Base-by-base conservation (phyloP, 2,888 invertebrate species). In the Yponomeuta malinellus region DNA sequence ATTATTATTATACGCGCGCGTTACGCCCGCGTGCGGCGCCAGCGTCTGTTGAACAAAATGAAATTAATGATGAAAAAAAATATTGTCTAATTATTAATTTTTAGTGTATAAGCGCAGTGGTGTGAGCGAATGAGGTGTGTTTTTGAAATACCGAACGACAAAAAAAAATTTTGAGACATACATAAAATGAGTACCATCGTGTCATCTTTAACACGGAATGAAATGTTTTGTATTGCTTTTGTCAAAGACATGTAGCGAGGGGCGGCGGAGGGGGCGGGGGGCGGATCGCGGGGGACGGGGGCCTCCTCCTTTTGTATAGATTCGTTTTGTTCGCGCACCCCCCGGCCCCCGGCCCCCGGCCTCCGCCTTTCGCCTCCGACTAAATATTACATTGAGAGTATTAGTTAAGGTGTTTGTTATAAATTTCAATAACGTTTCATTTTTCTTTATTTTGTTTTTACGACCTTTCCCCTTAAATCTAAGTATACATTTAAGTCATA, bases 331-430 rank as follows among this genome's bases (percentile, higher is more conserved):
- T 85, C 83, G 81, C 82, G 76, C 77, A n/a, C 52, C 52, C 23
- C 59, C 23, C 31, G 48, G n/a, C 71, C 65, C 31, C 64, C 12
- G 63, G 64, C 71, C 43, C 67, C 70, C 71, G 66, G 73, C 78
- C 71, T 77, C 63, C 69, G 73, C 79, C 74, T 77, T 72, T 75
- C 74, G 75, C 74, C 85, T 83, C 84, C 78, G 81, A 88, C 90
- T 89, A 87, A 88, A 90, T 89, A 90, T 91, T 90, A 82, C 74
- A 74, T 74, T 74, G 86, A 71, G 52, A 89, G 83, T 89, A 90
- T 90, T 90, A 89, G 84, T 91, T 92, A 92, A 92, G 91, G 89
- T 86, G 91, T 92, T 92, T 92, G 91, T 92, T 92, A 91, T 90
- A 90, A 84, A 90, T 89, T 90, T 91, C 90, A 88, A 89, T 92